These are phyloP conservation scores for Psilopogon haemacephalus DNA, from an alignment of 2,113 vertebrate genomes.

Conservation along the genomic window DNA sequence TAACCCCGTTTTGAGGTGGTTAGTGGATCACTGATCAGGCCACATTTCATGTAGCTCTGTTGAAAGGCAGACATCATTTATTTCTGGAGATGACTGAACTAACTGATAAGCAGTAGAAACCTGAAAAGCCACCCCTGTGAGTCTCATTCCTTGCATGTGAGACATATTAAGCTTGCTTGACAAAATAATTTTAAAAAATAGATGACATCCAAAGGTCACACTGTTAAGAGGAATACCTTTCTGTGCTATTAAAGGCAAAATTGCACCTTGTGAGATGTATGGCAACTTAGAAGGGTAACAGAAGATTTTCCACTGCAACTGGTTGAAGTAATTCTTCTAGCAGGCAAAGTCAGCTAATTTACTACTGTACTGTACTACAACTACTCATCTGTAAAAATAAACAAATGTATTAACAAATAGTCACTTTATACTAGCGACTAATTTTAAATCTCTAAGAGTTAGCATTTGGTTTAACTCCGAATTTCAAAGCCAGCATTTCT, in stretches of 20 bases:
- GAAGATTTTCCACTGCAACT: not conserved
- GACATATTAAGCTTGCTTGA: not conserved
- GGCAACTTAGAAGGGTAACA: not conserved
- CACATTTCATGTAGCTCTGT: not conserved
- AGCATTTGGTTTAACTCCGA: not conserved
- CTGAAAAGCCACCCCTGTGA: not conserved
- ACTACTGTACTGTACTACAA: too few relatives aligned
- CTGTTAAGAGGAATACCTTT: not conserved
- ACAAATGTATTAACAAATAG: not conserved
- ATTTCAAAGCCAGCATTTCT: not conserved
- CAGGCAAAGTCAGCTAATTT: not conserved
- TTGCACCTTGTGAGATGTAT: not conserved
- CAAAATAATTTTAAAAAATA: not conserved
- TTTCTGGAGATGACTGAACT: not conserved
- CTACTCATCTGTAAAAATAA: not conserved
- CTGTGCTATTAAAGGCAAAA: not conserved
- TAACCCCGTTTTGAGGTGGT: not conserved
- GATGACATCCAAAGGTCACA: not conserved
- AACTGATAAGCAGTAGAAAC: not conserved
- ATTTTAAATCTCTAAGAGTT: not conserved
- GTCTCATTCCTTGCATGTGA: not conserved
- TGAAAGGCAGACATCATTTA: not conserved
- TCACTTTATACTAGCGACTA: accelerated
- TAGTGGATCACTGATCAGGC: not conserved
- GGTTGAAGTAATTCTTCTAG: not conserved